These are phyloP conservation scores for Meghimatium bilineatum DNA, from an alignment of 2,888 invertebrate species.

Conservation along the genomic window DNA sequence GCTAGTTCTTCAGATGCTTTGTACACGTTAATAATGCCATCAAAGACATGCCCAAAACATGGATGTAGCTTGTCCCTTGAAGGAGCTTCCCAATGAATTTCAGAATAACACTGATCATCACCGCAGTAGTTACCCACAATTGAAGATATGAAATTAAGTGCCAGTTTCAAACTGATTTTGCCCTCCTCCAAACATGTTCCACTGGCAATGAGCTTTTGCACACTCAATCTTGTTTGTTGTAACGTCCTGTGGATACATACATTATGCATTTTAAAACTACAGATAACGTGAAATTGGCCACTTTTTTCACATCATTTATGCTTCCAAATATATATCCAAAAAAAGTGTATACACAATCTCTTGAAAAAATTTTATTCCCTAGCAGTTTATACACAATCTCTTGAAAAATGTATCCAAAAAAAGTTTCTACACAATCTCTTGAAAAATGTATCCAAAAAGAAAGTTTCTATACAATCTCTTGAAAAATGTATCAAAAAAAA, in stretches of 20 bases:
- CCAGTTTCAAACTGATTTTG: neutral
- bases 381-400: too few relatives aligned
- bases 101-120: neutral
- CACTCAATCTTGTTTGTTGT: conserved; percentile 12
- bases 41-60: conserved; percentile 24
- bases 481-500: too few relatives aligned
- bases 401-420: too few relatives aligned
- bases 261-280: neutral
- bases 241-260: conserved; percentile 16
- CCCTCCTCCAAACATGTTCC: conserved; percentile 23
- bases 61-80: neutral
- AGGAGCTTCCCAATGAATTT: neutral
- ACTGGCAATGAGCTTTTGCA: conserved; percentile 1
- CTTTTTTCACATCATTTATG: neutral
- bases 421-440: too few relatives aligned
- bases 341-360: too few relatives aligned
- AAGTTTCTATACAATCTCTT: too few relatives aligned
- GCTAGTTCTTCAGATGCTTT: conserved; percentile 4
- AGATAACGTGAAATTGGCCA: neutral
- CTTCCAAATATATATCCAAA: neutral
- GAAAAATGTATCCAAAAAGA: too few relatives aligned
- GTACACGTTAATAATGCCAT: conserved; percentile 35
- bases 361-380: too few relatives aligned
- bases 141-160: neutral
- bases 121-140: conserved; percentile 29